Conservation (phyloP, 2,888 invertebrate genomes). For the Scelioninae gen. 1 region DNA sequence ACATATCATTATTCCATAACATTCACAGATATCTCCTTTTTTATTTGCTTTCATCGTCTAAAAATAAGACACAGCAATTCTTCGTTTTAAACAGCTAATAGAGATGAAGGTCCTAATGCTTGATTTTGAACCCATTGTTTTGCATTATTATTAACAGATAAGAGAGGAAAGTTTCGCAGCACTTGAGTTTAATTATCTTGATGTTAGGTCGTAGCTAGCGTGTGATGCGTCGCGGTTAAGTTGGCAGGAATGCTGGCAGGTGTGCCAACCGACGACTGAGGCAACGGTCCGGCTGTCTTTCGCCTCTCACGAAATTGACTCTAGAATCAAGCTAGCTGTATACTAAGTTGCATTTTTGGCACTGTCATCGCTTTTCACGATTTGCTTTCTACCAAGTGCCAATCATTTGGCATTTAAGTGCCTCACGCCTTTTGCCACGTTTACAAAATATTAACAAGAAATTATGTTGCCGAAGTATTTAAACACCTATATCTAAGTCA, state of each 20-base stretch:
- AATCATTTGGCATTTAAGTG: conserved; percentile 49
- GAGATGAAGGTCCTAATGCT: no score
- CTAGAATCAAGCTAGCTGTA: conserved; percentile 73
- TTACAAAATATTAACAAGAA: not conserved
- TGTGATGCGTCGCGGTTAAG: conserved; percentile 63
- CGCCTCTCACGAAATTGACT: conserved; percentile 73
- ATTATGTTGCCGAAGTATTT: not conserved
- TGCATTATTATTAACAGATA: not conserved
- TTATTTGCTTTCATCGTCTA: no score
- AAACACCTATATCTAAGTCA: not conserved
- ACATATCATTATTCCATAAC: conserved; percentile 1
- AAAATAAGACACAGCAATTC: no score
- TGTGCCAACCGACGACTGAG: conserved; percentile 78
- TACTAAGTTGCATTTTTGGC: conserved; percentile 77
- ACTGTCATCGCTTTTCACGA: conserved; percentile 52
- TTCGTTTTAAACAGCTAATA: no score
- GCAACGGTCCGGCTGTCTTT: conserved; percentile 75
- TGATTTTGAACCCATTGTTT: no score
- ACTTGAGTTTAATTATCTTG: not conserved
- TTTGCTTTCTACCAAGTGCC: conserved; percentile 44
- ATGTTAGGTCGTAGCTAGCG: not conserved
- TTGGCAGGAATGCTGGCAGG: conserved; percentile 79
- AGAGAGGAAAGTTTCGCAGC: conserved; percentile 4
- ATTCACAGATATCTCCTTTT: not conserved
- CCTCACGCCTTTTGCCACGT: not conserved